Conservation (phyloP, 37 sponge, comb jelly and placozoan genomes). For the Hexactinellida sp. region DNA sequence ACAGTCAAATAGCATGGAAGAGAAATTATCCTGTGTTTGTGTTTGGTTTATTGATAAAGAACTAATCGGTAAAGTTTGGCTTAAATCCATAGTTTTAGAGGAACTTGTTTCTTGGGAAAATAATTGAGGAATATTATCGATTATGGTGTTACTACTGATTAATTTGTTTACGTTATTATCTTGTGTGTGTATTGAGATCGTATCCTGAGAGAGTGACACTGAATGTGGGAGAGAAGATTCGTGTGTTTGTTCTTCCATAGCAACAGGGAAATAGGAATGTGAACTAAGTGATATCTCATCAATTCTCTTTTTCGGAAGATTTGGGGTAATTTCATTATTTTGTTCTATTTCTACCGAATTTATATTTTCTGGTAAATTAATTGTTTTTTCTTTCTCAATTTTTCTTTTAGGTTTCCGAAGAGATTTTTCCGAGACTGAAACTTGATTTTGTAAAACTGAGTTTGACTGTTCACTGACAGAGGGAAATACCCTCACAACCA, state of each 20-base stretch:
- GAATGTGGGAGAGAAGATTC: background rate
- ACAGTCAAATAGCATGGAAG: background rate
- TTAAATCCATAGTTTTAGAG: background rate
- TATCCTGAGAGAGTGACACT: background rate
- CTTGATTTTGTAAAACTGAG: background rate
- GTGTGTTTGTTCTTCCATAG: background rate
- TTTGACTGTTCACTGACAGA: background rate
- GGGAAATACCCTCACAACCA: background rate
- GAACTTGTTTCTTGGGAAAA: background rate
- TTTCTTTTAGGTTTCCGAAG: background rate
- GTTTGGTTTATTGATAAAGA: background rate
- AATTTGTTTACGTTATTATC: background rate
- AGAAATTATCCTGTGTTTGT: background rate
- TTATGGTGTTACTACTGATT: no score
- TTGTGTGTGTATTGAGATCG: background rate
- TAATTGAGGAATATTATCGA: background rate
- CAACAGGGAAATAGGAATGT: background rate
- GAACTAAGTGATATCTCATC: background rate
- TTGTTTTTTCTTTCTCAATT: background rate
- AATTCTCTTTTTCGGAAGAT: background rate
- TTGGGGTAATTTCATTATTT: background rate
- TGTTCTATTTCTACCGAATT: background rate
- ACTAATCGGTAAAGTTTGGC: background rate
- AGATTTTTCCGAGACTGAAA: background rate
- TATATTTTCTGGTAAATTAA: background rate